Conservation (phyloP, 2,113 vertebrate genomes). For the Oryzias javanicus region DNA sequence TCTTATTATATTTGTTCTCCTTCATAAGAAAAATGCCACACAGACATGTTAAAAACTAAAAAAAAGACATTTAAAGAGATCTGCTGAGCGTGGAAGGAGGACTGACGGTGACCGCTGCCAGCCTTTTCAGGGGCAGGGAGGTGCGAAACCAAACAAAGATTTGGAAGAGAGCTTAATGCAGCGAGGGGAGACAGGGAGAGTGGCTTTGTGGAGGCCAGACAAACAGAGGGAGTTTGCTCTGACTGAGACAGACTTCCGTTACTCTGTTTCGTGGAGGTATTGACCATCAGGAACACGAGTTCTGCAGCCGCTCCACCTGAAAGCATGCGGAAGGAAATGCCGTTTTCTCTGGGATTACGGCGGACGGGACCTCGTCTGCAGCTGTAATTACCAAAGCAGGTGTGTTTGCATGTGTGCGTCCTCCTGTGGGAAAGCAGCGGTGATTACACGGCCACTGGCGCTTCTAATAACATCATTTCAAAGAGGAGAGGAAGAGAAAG, state of each 20-base stretch:
- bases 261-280: conserved; percentile 42
- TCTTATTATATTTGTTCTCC: too few relatives aligned
- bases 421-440: conserved; percentile 69
- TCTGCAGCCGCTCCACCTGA: conserved; percentile 15
- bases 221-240: conserved; percentile 46
- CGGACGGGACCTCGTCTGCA: conserved; percentile 52
- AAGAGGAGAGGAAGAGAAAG: conserved; percentile 13
- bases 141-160: conserved; percentile 55
- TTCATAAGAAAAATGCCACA: too few relatives aligned
- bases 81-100: conserved; percentile 2
- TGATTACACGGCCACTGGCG: conserved; percentile 80
- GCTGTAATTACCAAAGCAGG: conserved; percentile 62
- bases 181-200: conserved; percentile 41
- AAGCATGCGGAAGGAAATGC: conserved; percentile 35
- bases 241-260: conserved; percentile 9
- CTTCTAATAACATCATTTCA: conserved; percentile 79
- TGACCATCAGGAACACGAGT: conserved; percentile 34
- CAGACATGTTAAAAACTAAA: too few relatives aligned
- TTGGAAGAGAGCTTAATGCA: conserved; percentile 42
- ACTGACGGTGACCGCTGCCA: too few relatives aligned
- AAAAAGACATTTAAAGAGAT: too few relatives aligned
- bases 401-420: conserved; percentile 22
- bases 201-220: conserved; percentile 38
- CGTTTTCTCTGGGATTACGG: conserved; percentile 49
- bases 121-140: conserved; percentile 50